phyloP scores from a whole-genome alignment of 35 echinoderm and acorn worm genomes.

The Lytechinus variegatus region DNA sequence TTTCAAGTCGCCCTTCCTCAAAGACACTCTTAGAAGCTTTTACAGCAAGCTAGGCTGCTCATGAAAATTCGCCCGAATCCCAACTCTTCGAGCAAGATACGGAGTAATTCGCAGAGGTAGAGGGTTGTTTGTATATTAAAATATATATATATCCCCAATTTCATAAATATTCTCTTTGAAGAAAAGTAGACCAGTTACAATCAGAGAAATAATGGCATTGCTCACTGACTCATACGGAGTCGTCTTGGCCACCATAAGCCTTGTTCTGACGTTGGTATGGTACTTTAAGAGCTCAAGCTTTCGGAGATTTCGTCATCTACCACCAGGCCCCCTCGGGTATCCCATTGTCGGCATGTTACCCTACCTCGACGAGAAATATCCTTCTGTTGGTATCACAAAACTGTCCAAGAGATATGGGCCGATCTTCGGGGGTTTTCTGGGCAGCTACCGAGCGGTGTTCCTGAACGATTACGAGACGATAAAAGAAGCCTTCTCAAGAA shows the following conservation, averaged over 20 bases:
- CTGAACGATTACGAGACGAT: conserved; percentile 55
- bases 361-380: conserved; percentile 40
- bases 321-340: conserved; percentile 43
- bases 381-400: neutral
- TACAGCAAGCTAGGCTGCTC: too few species aligned
- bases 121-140: too few species aligned
- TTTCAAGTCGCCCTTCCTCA: too few species aligned
- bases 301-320: neutral
- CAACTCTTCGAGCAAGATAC: too few species aligned
- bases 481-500: conserved; percentile 50
- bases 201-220: neutral
- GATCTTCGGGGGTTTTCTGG: conserved; percentile 50
- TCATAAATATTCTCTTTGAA: too few species aligned
- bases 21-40: too few species aligned
- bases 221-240: neutral
- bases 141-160: too few species aligned
- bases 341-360: conserved; percentile 46
- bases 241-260: neutral
- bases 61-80: too few species aligned
- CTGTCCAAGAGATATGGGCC: conserved; percentile 45
- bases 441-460: conserved; percentile 39
- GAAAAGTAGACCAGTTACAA: too few species aligned
- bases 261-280: neutral
- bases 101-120: too few species aligned
- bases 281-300: neutral